These are phyloP conservation scores for Peromyscus maniculatus DNA, from an alignment of 2,113 vertebrate species.

Conservation along the genomic window DNA sequence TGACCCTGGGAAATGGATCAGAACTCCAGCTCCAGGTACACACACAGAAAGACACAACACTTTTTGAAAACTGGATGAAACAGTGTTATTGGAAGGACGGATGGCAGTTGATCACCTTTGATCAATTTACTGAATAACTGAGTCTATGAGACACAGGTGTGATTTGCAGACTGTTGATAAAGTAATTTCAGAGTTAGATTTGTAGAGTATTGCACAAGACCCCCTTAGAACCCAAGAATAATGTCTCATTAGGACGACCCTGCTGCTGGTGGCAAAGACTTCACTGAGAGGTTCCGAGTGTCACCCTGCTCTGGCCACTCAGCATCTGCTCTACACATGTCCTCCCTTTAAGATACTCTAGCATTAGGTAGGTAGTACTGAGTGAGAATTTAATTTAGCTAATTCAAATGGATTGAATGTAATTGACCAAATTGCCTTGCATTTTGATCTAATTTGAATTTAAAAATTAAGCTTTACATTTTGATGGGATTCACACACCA, in stretches of 20 bases:
- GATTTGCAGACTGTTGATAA: background rate
- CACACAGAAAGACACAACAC: background rate
- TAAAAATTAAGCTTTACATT: background rate
- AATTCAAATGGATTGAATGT: background rate
- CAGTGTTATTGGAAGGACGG: too few relatives aligned
- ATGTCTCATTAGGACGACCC: accelerated
- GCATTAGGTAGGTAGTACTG: background rate
- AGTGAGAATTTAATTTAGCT: background rate
- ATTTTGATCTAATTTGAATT: slow-evolving; percentile 12
- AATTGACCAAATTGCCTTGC: background rate
- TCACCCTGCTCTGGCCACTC: background rate
- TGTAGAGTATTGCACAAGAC: accelerated
- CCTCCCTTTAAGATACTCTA: too few relatives aligned
- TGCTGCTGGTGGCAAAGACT: too few relatives aligned
- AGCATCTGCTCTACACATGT: too few relatives aligned
- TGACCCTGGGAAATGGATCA: background rate
- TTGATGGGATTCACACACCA: background rate
- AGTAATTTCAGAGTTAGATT: background rate
- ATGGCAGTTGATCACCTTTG: background rate
- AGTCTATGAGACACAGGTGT: accelerated
- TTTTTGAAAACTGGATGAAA: background rate
- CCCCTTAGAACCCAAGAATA: too few relatives aligned
- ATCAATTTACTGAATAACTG: background rate
- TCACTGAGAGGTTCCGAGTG: too few relatives aligned
- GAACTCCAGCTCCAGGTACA: background rate